A percentile compares a stretch with the other conserved stretches of the same genome.
These are phyloP conservation scores for Phyllostomus hastatus DNA, from an alignment of 2,113 vertebrate genomes.

Conservation along the genomic window DNA sequence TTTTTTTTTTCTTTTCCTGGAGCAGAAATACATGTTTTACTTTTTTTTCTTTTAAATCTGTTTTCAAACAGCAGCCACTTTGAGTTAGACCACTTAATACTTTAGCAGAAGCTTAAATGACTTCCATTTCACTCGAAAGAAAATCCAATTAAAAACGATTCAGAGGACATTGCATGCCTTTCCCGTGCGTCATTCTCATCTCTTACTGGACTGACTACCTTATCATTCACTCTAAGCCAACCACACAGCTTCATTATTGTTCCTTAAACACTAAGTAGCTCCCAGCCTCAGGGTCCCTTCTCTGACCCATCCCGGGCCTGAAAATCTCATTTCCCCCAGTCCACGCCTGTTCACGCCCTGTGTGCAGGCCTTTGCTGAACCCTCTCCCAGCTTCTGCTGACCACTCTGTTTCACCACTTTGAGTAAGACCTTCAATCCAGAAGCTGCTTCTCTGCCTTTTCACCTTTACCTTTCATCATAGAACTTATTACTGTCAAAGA, in stretches of 20 bases:
- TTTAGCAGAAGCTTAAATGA: not conserved
- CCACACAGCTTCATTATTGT: not conserved
- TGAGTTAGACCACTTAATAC: not conserved
- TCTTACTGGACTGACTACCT: accelerated
- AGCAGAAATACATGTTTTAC: not conserved
- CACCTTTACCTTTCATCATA: not conserved
- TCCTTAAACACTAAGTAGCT: not conserved
- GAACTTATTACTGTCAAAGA: not conserved
- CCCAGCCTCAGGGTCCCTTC: not conserved
- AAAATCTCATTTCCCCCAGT: not conserved
- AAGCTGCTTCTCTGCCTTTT: not conserved
- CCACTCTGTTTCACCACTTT: not conserved
- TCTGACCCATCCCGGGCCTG: not conserved
- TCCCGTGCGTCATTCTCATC: too few relatives aligned
- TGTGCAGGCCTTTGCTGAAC: not conserved
- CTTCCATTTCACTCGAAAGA: not conserved
- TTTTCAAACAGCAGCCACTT: not conserved
- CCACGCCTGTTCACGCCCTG: accelerated
- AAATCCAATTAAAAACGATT: not conserved
- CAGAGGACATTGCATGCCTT: accelerated
- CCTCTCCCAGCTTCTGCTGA: not conserved
- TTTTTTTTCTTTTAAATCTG: not conserved
- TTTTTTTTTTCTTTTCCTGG: too few relatives aligned
- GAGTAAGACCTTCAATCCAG: not conserved
- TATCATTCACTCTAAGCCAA: not conserved